phyloP scores from a whole-genome alignment of 2,888 invertebrate species.

The Leptinotarsa tumamoca region DNA sequence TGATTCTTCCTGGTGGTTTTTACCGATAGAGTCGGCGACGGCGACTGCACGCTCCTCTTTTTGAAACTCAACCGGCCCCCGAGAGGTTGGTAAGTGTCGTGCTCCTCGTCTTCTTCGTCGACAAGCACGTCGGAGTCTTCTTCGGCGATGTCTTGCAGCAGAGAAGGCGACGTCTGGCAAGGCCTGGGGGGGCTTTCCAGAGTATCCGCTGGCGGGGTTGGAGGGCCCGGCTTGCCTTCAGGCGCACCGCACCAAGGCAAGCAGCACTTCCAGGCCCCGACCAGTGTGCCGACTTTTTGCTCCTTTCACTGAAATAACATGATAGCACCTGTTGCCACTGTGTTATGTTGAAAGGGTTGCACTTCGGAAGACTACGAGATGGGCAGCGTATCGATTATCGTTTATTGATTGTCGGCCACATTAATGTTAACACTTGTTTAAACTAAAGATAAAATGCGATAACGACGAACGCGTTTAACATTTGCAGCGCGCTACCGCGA shows the following conservation, averaged over 20 bases:
- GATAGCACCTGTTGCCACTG: constrained; percentile 48
- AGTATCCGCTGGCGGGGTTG: constrained; percentile 59
- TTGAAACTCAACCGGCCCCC: constrained; percentile 31
- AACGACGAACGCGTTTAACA: constrained; percentile 35
- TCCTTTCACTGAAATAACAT: constrained; percentile 52
- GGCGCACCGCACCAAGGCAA: constrained; percentile 86
- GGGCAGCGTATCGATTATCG: constrained; percentile 52
- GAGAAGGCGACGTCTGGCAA: constrained; percentile 68
- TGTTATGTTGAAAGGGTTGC: constrained; percentile 25
- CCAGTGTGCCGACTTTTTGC: constrained; percentile 71
- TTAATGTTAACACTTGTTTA: constrained; percentile 49
- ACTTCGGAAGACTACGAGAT: constrained; percentile 6
- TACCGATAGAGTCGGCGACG: constrained; percentile 73
- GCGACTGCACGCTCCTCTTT: constrained; percentile 53
- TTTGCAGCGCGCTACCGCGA: constrained; percentile 35
- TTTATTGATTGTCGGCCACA: constrained; percentile 52
- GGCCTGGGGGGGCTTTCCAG: constrained; percentile 60
- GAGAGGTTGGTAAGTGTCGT: constrained; percentile 65
- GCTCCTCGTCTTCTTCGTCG: constrained; percentile 55
- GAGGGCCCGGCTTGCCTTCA: constrained; percentile 64
- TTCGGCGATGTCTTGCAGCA: constrained; percentile 84
- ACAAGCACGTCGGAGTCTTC: constrained; percentile 75
- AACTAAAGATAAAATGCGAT: constrained; percentile 35
- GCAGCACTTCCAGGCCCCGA: constrained; percentile 85
- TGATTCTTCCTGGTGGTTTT: constrained; percentile 70